phyloP scores from a whole-genome alignment of 2,888 invertebrate species.

The Cerastis rubricosa region DNA sequence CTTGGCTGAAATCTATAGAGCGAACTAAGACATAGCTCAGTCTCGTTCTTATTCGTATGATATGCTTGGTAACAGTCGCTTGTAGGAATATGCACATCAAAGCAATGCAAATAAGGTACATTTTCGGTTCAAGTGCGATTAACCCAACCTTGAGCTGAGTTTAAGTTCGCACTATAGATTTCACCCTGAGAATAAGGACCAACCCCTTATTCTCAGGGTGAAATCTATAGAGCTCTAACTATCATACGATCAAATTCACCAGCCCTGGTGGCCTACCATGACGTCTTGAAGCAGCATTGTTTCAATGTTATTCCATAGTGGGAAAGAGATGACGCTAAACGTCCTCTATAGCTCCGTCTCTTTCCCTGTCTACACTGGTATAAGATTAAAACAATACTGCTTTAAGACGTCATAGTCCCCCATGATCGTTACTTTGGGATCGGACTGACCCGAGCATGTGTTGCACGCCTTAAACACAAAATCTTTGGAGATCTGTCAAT shows the following conservation, averaged over 20 bases:
- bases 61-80: not conserved
- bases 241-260: too few species aligned
- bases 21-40: not conserved
- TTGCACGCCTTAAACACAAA: not conserved
- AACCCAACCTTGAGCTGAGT: not conserved
- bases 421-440: not conserved
- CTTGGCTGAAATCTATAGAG: not conserved
- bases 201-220: too few species aligned
- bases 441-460: not conserved
- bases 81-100: not conserved
- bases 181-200: not conserved
- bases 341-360: too few species aligned
- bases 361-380: too few species aligned
- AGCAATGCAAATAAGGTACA: not conserved
- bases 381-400: too few species aligned
- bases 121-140: not conserved
- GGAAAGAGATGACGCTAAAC: too few species aligned
- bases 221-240: too few species aligned
- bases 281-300: too few species aligned
- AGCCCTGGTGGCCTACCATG: too few species aligned
- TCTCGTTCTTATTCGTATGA: not conserved
- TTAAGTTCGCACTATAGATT: not conserved
- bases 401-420: too few species aligned
- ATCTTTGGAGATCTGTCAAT: not conserved
- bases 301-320: too few species aligned